Evolutionary conservation across 2,113 vertebrate species (phyloP).

Genomic region (Eurypyga helias): DNA sequence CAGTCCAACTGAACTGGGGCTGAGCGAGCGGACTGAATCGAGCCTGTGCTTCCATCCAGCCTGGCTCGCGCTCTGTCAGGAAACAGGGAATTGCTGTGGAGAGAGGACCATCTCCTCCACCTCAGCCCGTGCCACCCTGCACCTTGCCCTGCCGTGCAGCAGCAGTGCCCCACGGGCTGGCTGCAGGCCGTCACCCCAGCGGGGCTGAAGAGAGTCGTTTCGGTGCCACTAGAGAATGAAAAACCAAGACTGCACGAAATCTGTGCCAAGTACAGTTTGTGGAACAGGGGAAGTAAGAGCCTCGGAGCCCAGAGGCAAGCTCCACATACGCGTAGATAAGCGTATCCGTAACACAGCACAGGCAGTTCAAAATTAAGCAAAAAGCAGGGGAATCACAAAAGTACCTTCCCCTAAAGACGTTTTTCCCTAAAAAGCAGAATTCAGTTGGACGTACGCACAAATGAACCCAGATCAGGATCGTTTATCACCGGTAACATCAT

Average conservation of each 20-base stretch:
- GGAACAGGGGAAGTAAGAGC: background rate
- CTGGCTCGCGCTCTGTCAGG: background rate
- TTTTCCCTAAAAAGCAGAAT: background rate
- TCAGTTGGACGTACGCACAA: background rate
- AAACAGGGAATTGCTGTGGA: background rate
- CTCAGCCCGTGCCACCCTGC: background rate
- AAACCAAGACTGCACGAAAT: background rate
- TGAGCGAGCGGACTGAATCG: background rate
- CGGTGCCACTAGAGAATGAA: background rate
- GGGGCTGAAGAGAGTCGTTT: background rate
- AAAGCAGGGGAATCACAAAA: background rate
- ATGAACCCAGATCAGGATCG: background rate
- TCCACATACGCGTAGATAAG: background rate
- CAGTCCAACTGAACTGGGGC: background rate
- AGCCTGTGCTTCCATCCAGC: background rate
- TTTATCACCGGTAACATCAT: background rate
- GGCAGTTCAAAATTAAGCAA: background rate
- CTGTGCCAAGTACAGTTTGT: background rate
- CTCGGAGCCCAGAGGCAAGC: background rate
- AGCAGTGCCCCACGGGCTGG: background rate
- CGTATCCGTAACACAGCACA: background rate
- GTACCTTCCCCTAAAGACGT: background rate
- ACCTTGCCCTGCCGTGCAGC: background rate
- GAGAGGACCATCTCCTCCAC: background rate
- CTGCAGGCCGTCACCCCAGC: background rate